Conservation (phyloP, 2,113 vertebrate genomes). For the human region GRCh38 chr9:103410001-103410500, state of each 20-base stretch:
- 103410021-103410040: constrained; percentile 53
- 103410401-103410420: constrained; percentile 3
- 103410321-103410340: constrained; percentile 21
- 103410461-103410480: constrained; percentile 1
- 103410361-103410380: not conserved
- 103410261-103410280: constrained; percentile 54
- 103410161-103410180: constrained; percentile 49
- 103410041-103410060: constrained; percentile 41
- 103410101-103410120: constrained; percentile 73
- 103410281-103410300: not conserved
- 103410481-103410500: not conserved
- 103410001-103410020: not conserved
- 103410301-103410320: not conserved
- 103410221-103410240: constrained; percentile 44
- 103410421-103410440: not conserved
- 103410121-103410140: constrained; percentile 46
- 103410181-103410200: constrained; percentile 34
- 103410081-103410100: constrained; percentile 22
- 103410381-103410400: constrained; percentile 47
- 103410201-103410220: constrained; percentile 16
- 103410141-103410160: constrained; percentile 50
- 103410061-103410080: constrained; percentile 39
- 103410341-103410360: not conserved
- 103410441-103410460: constrained; percentile 3
- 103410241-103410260: not conserved